Base-by-base conservation (phyloP, 2,113 vertebrate species). In the Lynx canadensis region DNA sequence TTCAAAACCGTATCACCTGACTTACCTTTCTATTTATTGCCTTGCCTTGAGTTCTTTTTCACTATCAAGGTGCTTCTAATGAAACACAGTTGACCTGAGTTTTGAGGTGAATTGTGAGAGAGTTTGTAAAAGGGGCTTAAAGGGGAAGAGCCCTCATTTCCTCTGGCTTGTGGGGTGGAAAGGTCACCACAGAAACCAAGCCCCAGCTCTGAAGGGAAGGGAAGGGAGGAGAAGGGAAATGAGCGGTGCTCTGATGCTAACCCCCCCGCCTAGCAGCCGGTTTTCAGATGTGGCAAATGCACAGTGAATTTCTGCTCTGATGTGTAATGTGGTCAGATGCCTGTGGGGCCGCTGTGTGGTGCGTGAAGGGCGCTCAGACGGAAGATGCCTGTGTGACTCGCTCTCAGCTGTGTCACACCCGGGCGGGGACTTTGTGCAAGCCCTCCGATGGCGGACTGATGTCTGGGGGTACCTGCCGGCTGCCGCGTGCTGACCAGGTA, bases 1-100 rank as follows among this genome's bases (percentile, higher is more conserved):
- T 98, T 98, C 98, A 98, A 98, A 98, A 97, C 88, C 0, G 0
- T 11, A 95, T 97, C 79, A 97, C 71, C 48, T 98, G 97, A 98
- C 98, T 98, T 97, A 97, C 97, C 98, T 98, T 98, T 97, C 91
- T 95, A 50, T 89, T 74, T 82, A 95, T 95, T 94, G 90, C 82
- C 92, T 66, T 66, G 1, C 90, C 97, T 95, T 85, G 97, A 97
- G 90, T 36, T 87, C 89, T 97, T 96, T 82, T 95, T 98, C 63
- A 45, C 38, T 38, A 97, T 97, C 94, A 95, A 95, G 93, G 97
- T 93, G 89, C 73, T 96, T 76, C 96, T 96, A 83, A 93, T 97
- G 85, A 95, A 98, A 98, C 89, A 69, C 78, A 81, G 91, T 50
- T 85, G 97, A 41, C 73, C 76, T 38, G 78, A 12, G 60, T 69